These are phyloP conservation scores for Lepisosteus oculatus DNA, from an alignment of 2,113 vertebrate species.

Conservation along the genomic window DNA sequence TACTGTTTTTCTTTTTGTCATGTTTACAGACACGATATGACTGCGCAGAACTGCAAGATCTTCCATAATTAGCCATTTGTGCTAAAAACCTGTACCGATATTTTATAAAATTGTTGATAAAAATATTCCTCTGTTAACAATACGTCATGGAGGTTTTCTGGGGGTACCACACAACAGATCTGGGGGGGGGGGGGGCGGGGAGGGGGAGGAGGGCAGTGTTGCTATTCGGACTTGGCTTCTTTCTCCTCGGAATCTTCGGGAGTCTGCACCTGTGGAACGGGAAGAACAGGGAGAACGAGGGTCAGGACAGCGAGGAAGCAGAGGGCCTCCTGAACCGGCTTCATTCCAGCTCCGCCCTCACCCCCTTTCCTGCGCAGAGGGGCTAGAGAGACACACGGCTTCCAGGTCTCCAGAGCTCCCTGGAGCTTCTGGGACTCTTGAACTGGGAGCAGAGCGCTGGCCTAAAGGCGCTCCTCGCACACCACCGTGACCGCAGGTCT, in stretches of 20 bases:
- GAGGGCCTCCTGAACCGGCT: no score
- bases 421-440: no score
- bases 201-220: constrained; percentile 54
- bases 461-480: no score
- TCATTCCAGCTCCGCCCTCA: no score
- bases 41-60: constrained; percentile 69
- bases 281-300: constrained; percentile 1
- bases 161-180: constrained; percentile 66
- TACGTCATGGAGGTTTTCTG: constrained; percentile 61
- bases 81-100: constrained; percentile 80
- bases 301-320: neutral
- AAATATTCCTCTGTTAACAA: constrained; percentile 82
- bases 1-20: no score
- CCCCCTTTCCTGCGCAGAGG: no score
- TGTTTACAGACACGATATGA: constrained; percentile 66
- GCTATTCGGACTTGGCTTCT: constrained; percentile 74
- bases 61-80: constrained; percentile 74
- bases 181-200: constrained; percentile 41
- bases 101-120: constrained; percentile 80
- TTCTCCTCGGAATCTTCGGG: constrained; percentile 64
- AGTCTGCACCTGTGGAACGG: constrained; percentile 59
- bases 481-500: no score
- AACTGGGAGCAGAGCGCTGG: no score
- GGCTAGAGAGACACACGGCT: no score
- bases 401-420: no score